Base-by-base conservation (phyloP, 37 sponge, comb jelly and placozoan genomes). In the Corticium candelabrum region DNA sequence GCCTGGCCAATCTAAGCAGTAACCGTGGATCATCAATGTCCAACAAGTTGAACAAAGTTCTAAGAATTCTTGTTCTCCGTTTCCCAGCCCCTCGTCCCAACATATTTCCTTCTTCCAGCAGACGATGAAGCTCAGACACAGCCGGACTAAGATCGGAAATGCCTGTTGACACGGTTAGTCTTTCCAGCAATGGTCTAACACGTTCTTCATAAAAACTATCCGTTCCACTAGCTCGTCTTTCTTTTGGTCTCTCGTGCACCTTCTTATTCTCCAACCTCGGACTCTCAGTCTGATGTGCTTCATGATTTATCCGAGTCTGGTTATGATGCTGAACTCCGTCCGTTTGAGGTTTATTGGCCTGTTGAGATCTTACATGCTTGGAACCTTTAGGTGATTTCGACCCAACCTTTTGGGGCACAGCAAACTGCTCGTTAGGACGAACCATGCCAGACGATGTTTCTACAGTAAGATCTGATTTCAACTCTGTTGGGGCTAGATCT, bases 81-180 rank as follows among this genome's bases (percentile, higher is more conserved):
- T 50, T 50, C 62, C 62, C 62, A 21, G 62, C 62, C 15, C 62
- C 62, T 21, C 62, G 62, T 50, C 62, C 62, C 62, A 50, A 50
- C 62, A 50, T 50, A 11, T 21, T 21, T 21, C 15, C 62, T 21
- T 50, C 62, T 21, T 50, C 62, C 62, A 50, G 21, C 62, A 21
- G 15, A 11, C 62, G 15, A 50, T 50, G 21, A 11, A 50, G 21
- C 62, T 21, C 15, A 50, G 11, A 11, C 62, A 50, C 62, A 21
- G 21, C 62, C 62, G 11, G 15, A 21, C 21, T 27, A 11, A 50
- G 21, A 50, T 21, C 15, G 11, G 15, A 11, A 11, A 11, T 11
- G 21, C 21, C 62, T 21, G 62, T 21, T 50, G 15, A 21, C 62
- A 21, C 15, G 21, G 11, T 21, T 27, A 50, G 15, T 11, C 11